Evolutionary conservation across 2,797 vertebrate species (phyloP).

Genomic region (Triplophysa bombifrons): DNA sequence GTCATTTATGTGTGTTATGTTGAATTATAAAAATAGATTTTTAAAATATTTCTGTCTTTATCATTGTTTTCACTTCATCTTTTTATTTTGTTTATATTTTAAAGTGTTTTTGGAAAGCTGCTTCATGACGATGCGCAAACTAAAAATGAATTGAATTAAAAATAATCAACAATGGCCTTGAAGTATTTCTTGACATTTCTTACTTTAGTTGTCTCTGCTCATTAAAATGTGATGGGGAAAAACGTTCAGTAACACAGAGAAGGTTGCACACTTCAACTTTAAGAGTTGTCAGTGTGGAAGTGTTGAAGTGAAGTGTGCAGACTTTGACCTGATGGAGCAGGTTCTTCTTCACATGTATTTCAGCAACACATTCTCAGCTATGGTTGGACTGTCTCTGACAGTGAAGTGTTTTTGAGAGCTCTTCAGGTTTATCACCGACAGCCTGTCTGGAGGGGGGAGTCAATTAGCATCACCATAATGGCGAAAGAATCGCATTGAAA

Average conservation of each 20-base stretch:
- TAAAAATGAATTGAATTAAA: no score
- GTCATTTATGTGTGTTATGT: no score
- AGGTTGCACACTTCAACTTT: background rate
- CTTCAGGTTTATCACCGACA: conserved; percentile 24
- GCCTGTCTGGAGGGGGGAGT: conserved; percentile 11
- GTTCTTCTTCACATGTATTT: background rate
- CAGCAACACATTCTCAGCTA: background rate
- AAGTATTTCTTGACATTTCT: no score
- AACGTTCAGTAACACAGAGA: background rate
- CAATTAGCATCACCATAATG: conserved; percentile 35
- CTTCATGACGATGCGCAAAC: no score
- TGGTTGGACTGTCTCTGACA: conserved; percentile 20
- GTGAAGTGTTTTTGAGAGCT: conserved; percentile 30
- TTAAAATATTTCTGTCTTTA: no score
- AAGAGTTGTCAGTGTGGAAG: background rate
- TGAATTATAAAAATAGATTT: no score
- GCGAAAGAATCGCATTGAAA: conserved; percentile 23
- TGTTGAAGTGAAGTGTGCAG: background rate
- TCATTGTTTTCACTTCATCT: no score
- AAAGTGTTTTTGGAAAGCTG: no score
- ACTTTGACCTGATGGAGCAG: conserved; percentile 6
- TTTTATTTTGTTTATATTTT: no score
- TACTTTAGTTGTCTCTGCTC: background rate
- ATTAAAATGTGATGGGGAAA: background rate
- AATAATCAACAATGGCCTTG: no score